phyloP scores from a whole-genome alignment of 1,140 invertebrate species.

The Cydia strobilella region DNA sequence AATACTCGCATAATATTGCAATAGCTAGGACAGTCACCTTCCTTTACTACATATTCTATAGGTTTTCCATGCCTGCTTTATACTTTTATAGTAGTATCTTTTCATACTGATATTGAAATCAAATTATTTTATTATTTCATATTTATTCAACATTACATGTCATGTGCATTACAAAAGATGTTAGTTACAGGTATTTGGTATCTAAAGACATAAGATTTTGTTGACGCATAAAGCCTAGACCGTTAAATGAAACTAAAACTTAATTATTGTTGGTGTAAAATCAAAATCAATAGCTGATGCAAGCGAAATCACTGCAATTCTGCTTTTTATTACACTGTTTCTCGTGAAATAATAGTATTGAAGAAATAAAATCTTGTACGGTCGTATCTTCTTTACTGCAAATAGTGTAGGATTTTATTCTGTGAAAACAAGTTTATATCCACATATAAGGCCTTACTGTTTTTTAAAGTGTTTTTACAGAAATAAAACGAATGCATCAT shows the following conservation, averaged over 20 bases:
- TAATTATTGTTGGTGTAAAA: not conserved
- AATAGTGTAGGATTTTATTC: not conserved
- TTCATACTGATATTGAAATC: not conserved
- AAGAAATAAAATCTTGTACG: not conserved
- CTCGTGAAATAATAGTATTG: not conserved
- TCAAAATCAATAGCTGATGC: not conserved
- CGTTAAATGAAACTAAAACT: no score
- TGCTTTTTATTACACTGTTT: conserved; percentile 1
- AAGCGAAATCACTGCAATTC: not conserved
- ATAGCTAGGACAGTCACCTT: not conserved
- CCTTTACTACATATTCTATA: not conserved
- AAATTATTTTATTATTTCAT: no score
- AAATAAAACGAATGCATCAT: no score
- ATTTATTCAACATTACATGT: no score
- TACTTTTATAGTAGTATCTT: not conserved
- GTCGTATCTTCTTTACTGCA: not conserved
- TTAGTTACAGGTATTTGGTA: no score
- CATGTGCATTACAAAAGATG: no score
- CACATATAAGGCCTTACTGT: no score
- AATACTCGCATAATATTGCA: conserved; percentile 10
- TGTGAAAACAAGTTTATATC: not conserved
- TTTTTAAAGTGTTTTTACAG: no score
- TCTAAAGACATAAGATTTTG: no score
- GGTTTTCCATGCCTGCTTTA: not conserved
- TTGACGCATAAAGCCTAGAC: no score